Evolutionary conservation across 2,797 vertebrate species (phyloP), one percentile per base, ranked within the genome.

Genomic region (Neopelma chrysocephalum): DNA sequence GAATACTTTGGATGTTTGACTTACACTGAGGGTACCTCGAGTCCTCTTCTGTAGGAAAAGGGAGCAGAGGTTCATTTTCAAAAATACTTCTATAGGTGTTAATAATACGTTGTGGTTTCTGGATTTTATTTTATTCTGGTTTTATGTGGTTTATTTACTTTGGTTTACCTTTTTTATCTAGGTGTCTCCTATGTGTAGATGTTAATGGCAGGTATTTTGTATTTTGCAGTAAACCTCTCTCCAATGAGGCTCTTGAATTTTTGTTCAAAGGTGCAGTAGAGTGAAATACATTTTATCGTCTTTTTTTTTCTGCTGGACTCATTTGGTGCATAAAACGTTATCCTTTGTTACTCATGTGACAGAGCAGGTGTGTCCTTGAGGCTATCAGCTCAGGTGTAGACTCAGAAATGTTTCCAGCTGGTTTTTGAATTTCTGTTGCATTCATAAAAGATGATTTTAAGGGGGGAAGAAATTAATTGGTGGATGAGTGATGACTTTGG

Each of bases 321-420:
- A 11, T 60, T 66, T 70, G 29, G 8, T 45, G 17, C 36, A 80
- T 42, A 53, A 66, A 76, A 42, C 27, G 25, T 40, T 92, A 12
- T 10, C 6, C 7, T 79, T 80, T 76, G 43, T 70, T 60, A 51
- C 9, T 26, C 10, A 0, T 75, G 48, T 61, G 50, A 11, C 26
- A 23, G 45, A 69, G 32, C 40, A 50, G 48, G 23, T 53, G 15
- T 1, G 1, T 53, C 11, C 43, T 32, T 64, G 61, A 32, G 25
- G 21, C 21, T 50, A 0, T 87, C 4, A 2, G 11, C 82, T 87
- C 62, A 47, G 53, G 11, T 4, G 0, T 51, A 40, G 68, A 19
- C 25, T 83, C 34, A 12, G 31, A 58, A 90, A 47, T 21, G 2
- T 40, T 87, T 87, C 56, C 29, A 36, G 0, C 14, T 38, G 36